Conservation (phyloP, 2,797 vertebrate species). For the Lindbergichthys nudifrons region DNA sequence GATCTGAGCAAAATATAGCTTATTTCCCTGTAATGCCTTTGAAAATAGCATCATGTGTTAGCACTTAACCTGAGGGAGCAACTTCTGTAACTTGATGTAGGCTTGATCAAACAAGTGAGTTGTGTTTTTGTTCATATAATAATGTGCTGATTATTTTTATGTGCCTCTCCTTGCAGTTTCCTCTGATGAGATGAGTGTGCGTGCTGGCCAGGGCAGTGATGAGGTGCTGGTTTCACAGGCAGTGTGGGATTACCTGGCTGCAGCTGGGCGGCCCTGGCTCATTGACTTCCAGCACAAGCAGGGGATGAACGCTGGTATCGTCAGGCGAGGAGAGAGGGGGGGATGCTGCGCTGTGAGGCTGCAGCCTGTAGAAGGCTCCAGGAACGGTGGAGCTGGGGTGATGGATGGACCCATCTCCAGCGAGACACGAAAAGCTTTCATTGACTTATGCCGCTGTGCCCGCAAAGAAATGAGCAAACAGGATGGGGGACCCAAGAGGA, state of each 20-base stretch:
- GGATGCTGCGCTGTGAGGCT: conserved; percentile 94
- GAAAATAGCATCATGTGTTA: neutral
- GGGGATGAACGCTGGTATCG: conserved; percentile 91
- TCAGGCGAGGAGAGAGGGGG: conserved; percentile 91
- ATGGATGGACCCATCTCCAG: conserved; percentile 83
- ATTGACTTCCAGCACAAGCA: conserved; percentile 93
- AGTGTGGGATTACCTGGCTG: conserved; percentile 96
- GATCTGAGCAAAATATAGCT: conserved; percentile 22
- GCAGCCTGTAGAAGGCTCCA: conserved; percentile 86
- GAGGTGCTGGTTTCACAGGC: conserved; percentile 95
- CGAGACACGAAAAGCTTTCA: conserved; percentile 91
- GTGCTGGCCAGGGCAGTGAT: conserved; percentile 91
- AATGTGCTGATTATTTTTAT: conserved; percentile 44
- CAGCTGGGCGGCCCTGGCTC: conserved; percentile 90
- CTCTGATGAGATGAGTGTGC: conserved; percentile 89
- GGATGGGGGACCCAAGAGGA: conserved; percentile 90
- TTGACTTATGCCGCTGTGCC: conserved; percentile 90
- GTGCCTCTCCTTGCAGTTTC: conserved; percentile 81
- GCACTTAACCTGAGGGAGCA: neutral
- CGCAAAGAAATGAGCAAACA: conserved; percentile 95
- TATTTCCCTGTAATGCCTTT: conserved; percentile 16
- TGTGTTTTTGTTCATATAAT: conserved; percentile 19
- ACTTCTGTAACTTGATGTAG: conserved; percentile 20
- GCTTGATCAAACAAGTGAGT: neutral
- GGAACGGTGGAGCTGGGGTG: conserved; percentile 78